Evolutionary conservation across 2,113 vertebrate genomes (phyloP), one percentile per base, ranked within the genome.

Genomic region (Hippocampus barbouri): DNA sequence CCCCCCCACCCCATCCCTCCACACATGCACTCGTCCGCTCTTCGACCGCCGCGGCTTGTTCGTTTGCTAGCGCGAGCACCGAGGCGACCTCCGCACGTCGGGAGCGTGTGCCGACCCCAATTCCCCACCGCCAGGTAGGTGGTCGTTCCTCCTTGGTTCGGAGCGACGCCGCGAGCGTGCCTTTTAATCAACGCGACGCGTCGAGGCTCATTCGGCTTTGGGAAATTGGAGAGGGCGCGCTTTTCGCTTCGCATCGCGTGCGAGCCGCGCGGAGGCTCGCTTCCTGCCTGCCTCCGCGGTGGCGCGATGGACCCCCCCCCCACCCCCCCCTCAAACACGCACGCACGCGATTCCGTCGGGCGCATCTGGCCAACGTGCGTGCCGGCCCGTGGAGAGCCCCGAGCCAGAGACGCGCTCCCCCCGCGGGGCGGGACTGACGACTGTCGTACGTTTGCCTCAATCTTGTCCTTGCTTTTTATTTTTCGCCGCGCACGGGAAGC

Each of bases 341-440:
- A 16, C 59, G 16, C 59, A 30, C 27, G 27, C 27, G 30, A 61
- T 18, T 30, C 63, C 63, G 8, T 14, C 12, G 23, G 41, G 23
- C 41, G 64, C 64, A 65, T 66, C 64, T 27, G 64, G 43, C 6
- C 40, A 18, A 41, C 41, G 41, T 65, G 63, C 45, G 63, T 21
- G 20, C 61, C 4, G 10, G 43, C 43, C 43, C 3, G 43, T 1
- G 14, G 43, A 45, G 10, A 43, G 43, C 64, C 16, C 64, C 64
- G 11, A 45, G 64, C 43, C 64, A 66, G 64, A 16, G 21, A 20
- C 53, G 9, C 53, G 1, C 53, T 1, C 9, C 43, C 43, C 7
- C 20, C 20, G 1, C 5, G 18, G 51, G 20, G 18, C 1, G 6
- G 51, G 4, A 45, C 43, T 45, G 43, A 38, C 14, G 43, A 45